Percentiles rank a stretch among this genome's conserved stretches.
These are phyloP conservation scores for Meloidogyne hapla DNA, from an alignment of 1,140 invertebrate species.

Conservation along the genomic window DNA sequence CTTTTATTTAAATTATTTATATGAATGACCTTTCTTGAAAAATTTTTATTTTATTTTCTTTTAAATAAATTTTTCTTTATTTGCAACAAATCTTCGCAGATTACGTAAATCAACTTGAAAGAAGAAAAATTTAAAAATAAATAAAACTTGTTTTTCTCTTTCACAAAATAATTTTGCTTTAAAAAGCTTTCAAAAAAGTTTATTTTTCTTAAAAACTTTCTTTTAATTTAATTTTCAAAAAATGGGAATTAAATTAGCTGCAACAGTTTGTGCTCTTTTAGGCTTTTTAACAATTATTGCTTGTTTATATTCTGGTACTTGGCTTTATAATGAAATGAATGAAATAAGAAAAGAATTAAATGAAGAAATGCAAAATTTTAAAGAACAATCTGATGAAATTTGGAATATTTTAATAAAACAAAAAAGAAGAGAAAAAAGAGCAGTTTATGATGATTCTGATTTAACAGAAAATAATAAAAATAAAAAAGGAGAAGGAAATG, in stretches of 20 bases:
- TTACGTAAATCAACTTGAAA: too few species aligned
- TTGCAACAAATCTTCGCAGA: too few species aligned
- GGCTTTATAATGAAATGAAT: slow-evolving; percentile 31
- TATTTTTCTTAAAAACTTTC: background rate
- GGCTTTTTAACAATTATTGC: slow-evolving; percentile 23
- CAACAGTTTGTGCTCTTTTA: slow-evolving; percentile 15
- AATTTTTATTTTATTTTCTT: too few species aligned
- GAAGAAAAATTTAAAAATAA: too few species aligned
- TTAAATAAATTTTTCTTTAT: too few species aligned
- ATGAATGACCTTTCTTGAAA: too few species aligned
- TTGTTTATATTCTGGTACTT: slow-evolving; percentile 28
- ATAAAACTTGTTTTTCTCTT: too few species aligned
- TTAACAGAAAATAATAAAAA: background rate
- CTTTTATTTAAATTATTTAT: too few species aligned
- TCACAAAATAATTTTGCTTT: background rate
- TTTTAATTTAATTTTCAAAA: background rate
- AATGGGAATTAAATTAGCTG: slow-evolving; percentile 37
- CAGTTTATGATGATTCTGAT: background rate
- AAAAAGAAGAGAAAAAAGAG: slow-evolving; percentile 5
- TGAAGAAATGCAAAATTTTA: slow-evolving; percentile 36
- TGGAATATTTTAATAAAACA: slow-evolving; percentile 28
- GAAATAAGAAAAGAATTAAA: slow-evolving; percentile 34
- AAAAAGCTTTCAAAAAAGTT: background rate
- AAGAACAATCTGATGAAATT: slow-evolving; percentile 34
- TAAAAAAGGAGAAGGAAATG: background rate